phyloP scores from a whole-genome alignment of 2,888 invertebrate genomes.

The Nematopogon swammerdamellus region DNA sequence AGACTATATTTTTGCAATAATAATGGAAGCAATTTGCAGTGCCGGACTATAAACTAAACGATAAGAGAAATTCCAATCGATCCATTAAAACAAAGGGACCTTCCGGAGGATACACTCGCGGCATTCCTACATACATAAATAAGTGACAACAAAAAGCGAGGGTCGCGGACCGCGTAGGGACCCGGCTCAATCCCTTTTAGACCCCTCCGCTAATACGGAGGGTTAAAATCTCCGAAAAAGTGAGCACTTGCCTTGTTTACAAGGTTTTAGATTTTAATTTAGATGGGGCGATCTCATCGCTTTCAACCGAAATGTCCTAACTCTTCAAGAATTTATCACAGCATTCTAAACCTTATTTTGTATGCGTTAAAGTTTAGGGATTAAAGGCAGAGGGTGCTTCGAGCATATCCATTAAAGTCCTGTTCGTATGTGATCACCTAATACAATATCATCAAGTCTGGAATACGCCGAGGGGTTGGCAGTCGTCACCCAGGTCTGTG shows the following conservation, averaged over 20 bases:
- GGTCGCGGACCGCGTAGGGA: conserved; percentile 7
- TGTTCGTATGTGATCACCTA: conserved; percentile 58
- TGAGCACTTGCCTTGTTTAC: conserved; percentile 61
- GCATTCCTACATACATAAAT: background rate
- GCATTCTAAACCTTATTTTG: too few species aligned
- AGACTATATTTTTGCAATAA: too few species aligned
- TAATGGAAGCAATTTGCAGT: too few species aligned
- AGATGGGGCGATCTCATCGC: conserved; percentile 41
- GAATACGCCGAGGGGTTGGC: too few species aligned
- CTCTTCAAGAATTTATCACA: too few species aligned
- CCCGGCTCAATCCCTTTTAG: conserved; percentile 28
- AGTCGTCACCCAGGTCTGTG: conserved; percentile 16
- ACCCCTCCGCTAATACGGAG: conserved; percentile 51
- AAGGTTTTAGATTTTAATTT: conserved; percentile 61
- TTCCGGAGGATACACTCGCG: too few species aligned
- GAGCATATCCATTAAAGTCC: conserved; percentile 51
- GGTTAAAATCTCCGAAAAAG: conserved; percentile 59
- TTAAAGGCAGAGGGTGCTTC: conserved; percentile 22
- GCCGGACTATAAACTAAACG: too few species aligned
- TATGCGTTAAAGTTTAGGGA: too few species aligned
- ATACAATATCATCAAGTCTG: conserved; percentile 57
- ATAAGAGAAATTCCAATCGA: background rate
- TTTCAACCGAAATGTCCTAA: conserved; percentile 31
- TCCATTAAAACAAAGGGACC: background rate
- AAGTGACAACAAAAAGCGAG: too few species aligned